A percentile compares a stretch with the other conserved stretches of the same genome.
Conservation (phyloP, 2,888 invertebrate genomes). For the Oscheius sp. region DNA sequence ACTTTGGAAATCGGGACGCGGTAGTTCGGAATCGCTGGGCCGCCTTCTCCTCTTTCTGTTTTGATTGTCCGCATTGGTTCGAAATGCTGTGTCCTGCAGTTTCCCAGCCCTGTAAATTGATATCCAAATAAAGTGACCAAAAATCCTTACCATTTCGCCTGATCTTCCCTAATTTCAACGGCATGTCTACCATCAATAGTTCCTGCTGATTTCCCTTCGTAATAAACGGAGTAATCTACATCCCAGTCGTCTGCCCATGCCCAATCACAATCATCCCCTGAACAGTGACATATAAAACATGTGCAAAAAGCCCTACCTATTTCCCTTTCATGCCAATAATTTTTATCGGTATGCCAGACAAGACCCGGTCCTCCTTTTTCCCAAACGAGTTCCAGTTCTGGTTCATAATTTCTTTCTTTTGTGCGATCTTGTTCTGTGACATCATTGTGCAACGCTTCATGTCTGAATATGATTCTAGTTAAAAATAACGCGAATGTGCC, state of each 20-base stretch:
- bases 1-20: constrained; percentile 37
- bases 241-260: constrained; percentile 78
- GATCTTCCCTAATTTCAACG: constrained; percentile 75
- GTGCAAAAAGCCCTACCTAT: constrained; percentile 39
- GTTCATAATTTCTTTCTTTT: constrained; percentile 59
- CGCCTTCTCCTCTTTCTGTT: constrained; percentile 47
- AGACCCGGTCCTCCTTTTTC: constrained; percentile 79
- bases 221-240: constrained; percentile 77
- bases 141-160: constrained; percentile 41
- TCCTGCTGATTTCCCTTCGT: constrained; percentile 74
- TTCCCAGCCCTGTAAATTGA: constrained; percentile 41
- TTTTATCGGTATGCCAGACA: constrained; percentile 78
- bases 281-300: background rate
- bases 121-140: constrained; percentile 19
- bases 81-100: constrained; percentile 45
- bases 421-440: constrained; percentile 74
- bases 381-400: constrained; percentile 75
- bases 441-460: constrained; percentile 75
- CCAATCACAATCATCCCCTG: constrained; percentile 75
- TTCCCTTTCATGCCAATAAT: constrained; percentile 77
- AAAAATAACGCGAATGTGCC: constrained; percentile 19
- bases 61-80: background rate
- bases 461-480: constrained; percentile 68
- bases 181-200: constrained; percentile 77
- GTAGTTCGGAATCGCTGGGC: constrained; percentile 43